Conservation (phyloP, 2,113 vertebrate genomes). For the Labeo rohita region DNA sequence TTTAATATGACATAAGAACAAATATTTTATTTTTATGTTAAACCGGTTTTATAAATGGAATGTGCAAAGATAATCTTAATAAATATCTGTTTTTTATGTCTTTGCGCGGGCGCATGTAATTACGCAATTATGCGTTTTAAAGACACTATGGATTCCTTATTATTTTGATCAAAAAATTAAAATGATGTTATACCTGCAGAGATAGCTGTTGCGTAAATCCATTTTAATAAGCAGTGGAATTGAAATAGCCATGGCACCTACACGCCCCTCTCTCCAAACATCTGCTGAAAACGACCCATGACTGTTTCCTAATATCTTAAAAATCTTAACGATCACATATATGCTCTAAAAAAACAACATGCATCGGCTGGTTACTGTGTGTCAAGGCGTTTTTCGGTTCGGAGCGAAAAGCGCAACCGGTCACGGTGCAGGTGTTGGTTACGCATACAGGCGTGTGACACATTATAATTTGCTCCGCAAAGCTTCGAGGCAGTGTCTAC, state of each 20-base stretch:
- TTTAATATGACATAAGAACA: background rate
- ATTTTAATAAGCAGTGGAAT: conserved; percentile 36
- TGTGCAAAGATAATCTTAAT: background rate
- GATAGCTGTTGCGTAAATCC: conserved; percentile 30
- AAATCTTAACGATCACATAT: background rate
- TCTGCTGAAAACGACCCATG: background rate
- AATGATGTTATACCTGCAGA: conserved; percentile 29
- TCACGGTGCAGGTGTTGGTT: conserved; percentile 61
- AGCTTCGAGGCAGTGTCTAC: conserved; percentile 68
- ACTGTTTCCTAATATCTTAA: background rate
- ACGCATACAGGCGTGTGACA: conserved; percentile 67
- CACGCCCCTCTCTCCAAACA: conserved; percentile 71
- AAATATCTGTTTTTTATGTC: background rate
- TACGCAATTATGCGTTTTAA: background rate
- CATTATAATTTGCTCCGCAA: conserved; percentile 63
- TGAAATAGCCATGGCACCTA: conserved; percentile 12
- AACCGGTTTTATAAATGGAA: background rate
- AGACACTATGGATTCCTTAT: background rate
- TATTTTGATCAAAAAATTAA: background rate
- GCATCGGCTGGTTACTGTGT: background rate
- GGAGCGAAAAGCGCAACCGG: conserved; percentile 41
- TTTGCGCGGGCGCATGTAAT: background rate
- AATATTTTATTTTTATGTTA: background rate
- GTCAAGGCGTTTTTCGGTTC: background rate
- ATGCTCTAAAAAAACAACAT: background rate